Base-by-base conservation (phyloP, 2,888 invertebrate genomes). In the Hydriomena furcata region DNA sequence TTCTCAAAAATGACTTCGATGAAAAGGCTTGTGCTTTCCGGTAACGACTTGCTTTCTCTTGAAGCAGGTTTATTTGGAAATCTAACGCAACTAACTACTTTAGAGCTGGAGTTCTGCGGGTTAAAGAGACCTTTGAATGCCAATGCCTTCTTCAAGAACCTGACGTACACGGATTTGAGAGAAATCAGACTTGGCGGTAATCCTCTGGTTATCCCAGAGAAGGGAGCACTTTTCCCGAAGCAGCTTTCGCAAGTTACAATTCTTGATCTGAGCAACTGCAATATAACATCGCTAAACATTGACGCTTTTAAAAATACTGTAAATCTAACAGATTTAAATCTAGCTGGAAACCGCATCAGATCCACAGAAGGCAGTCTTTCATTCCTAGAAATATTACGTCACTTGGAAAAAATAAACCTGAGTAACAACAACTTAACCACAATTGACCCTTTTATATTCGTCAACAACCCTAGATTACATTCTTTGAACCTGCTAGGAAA, bases 61-160 rank as follows among this genome's bases (percentile, higher is more conserved):
- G 94, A 94, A 71, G 91, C 92, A 27, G 94, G 94, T 1, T 79
- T 94, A 4, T 94, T 94, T 68, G 92, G 92, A 12, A 94, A 94
- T 72, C 78, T 94, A 49, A 94, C 94, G 1, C 91, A 92, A 59
- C 73, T 95, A 27, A 92, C 93, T 62, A 93, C 92, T 50, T 79
- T 95, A 42, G 94, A 94, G 68, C 76, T 95, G 55, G 94, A 94
- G 66, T 92, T 93, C 59, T 94, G 94, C 66, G 94, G 94, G 2
- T 76, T 94, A 3, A 92, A 92, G 49, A 84, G 92, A 27, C 92
- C 94, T 0, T 69, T 94, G 3, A 93, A 94, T 63, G 92, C 93
- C 0, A 92, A 92, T 28, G 92, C 93, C 10, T 94, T 94, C 74
- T 94, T 94, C 51, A 93, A 93, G 66, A 93, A 93, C 55, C 76